Conservation (phyloP, 2,888 invertebrate genomes). For the Serrognathus titanus region DNA sequence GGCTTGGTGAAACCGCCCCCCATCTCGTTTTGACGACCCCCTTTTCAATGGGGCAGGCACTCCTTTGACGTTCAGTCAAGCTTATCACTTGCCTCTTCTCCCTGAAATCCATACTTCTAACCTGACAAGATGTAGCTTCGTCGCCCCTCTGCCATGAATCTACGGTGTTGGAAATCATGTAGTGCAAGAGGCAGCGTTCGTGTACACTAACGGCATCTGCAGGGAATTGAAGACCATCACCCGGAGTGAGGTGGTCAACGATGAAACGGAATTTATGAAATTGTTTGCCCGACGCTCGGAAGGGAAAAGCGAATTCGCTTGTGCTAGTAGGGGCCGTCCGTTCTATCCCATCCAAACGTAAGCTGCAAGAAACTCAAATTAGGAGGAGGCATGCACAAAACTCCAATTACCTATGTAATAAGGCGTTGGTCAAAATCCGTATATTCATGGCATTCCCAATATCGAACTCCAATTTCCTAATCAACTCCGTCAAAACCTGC, state of each 20-base stretch:
- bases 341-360: slow-evolving; percentile 61
- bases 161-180: slow-evolving; percentile 58
- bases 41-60: slow-evolving; percentile 60
- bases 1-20: slow-evolving; percentile 60
- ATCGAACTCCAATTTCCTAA: slow-evolving; percentile 58
- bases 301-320: slow-evolving; percentile 55
- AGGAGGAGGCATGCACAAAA: background rate
- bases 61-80: slow-evolving; percentile 14
- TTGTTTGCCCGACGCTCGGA: slow-evolving; percentile 57
- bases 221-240: slow-evolving; percentile 40
- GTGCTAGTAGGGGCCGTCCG: slow-evolving; percentile 50
- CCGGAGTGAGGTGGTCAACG: slow-evolving; percentile 58
- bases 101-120: slow-evolving; percentile 30
- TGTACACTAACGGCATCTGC: slow-evolving; percentile 42
- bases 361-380: slow-evolving; percentile 42
- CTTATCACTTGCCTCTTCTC: slow-evolving; percentile 10
- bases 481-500: slow-evolving; percentile 57
- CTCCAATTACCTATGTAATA: slow-evolving; percentile 55
- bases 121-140: slow-evolving; percentile 52
- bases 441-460: slow-evolving; percentile 54
- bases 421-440: slow-evolving; percentile 54
- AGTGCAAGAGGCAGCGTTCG: slow-evolving; percentile 56
- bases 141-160: slow-evolving; percentile 59
- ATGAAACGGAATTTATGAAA: slow-evolving; percentile 59
- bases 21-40: slow-evolving; percentile 63